Conservation (phyloP, 2,113 vertebrate genomes). For the Tragelaphus buxtoni region DNA sequence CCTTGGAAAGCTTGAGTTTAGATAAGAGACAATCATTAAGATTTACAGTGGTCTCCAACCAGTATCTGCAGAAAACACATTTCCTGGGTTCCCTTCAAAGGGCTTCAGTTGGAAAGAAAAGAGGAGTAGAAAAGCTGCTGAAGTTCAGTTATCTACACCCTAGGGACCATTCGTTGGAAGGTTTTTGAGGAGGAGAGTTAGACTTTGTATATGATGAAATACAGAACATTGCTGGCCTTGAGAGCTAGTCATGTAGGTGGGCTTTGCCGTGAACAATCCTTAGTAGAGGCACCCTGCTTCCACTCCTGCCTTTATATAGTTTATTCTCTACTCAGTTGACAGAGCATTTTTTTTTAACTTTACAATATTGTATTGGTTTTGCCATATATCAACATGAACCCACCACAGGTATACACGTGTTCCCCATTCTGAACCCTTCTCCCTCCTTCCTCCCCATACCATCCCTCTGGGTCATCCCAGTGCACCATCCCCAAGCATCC, state of each 20-base stretch:
- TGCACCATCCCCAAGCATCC: too few species aligned
- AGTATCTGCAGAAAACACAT: background rate
- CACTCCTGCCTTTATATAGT: background rate
- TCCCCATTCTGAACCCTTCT: too few species aligned
- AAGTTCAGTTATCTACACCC: background rate
- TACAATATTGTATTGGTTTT: too few species aligned
- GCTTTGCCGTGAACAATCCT: background rate
- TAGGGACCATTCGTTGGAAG: background rate
- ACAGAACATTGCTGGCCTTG: accelerated
- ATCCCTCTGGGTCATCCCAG: too few species aligned
- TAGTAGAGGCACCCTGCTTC: background rate
- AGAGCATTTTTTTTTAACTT: background rate
- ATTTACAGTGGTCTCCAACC: background rate
- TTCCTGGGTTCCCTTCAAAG: background rate
- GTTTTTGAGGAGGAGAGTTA: background rate
- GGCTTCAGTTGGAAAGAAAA: background rate
- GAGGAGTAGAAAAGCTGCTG: background rate
- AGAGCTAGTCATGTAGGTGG: background rate
- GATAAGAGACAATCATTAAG: background rate
- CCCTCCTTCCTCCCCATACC: too few species aligned
- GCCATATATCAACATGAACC: too few species aligned
- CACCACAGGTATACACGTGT: too few species aligned
- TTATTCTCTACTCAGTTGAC: background rate
- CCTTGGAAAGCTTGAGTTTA: background rate
- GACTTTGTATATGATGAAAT: background rate